A percentile compares a stretch with the other conserved stretches of the same genome.
These are phyloP conservation scores for Stercorarius parasiticus DNA, from an alignment of 2,113 vertebrate species.

Conservation along the genomic window DNA sequence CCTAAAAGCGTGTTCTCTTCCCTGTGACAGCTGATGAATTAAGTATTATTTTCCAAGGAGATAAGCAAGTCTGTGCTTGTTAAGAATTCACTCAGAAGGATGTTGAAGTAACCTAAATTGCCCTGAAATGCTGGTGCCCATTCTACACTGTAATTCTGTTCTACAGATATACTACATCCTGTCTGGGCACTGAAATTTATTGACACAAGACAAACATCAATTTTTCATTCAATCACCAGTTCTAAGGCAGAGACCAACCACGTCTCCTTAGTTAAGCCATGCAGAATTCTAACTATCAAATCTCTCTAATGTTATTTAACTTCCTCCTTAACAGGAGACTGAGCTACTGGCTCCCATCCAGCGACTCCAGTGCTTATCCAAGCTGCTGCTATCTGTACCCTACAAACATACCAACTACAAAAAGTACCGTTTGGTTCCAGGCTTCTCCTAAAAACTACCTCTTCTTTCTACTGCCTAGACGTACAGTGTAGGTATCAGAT, in stretches of 20 bases:
- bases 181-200: not conserved
- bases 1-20: not conserved
- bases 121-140: not conserved
- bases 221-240: constrained; percentile 18
- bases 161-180: not conserved
- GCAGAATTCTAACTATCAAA: not conserved
- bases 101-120: constrained; percentile 2
- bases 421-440: not conserved
- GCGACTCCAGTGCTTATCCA: constrained; percentile 43
- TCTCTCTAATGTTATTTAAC: not conserved
- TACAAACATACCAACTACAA: constrained; percentile 8
- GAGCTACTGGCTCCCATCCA: constrained; percentile 49
- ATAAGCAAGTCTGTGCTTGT: constrained; percentile 5
- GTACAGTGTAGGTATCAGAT: not conserved
- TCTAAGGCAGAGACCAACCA: not conserved
- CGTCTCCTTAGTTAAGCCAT: not conserved
- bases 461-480: not conserved
- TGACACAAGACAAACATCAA: not conserved
- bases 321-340: constrained; percentile 60
- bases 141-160: not conserved
- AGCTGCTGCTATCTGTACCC: constrained; percentile 43
- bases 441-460: not conserved
- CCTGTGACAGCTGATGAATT: not conserved
- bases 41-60: not conserved
- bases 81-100: constrained; percentile 8